These are phyloP conservation scores for Gari tellinella DNA, from an alignment of 2,888 invertebrate genomes.

Conservation along the genomic window DNA sequence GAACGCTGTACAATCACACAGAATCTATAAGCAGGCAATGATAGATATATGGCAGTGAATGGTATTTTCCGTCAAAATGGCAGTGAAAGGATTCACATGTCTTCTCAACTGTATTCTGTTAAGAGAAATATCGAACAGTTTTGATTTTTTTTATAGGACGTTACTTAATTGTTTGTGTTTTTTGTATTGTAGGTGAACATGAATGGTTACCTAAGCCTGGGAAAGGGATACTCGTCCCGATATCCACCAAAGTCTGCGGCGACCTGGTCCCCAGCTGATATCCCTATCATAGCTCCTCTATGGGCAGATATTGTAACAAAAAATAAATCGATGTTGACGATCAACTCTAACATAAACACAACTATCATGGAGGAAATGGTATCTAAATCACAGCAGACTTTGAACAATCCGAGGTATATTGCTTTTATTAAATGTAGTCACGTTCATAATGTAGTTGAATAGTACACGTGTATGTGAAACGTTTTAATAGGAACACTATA, in stretches of 20 bases:
- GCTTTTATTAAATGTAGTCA: not conserved
- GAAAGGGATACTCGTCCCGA: not conserved
- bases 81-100: too few relatives aligned
- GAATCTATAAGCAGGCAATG: too few relatives aligned
- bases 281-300: slow-evolving; percentile 43
- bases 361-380: not conserved
- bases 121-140: too few relatives aligned
- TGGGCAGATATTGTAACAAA: slow-evolving; percentile 48
- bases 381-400: not conserved
- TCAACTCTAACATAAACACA: not conserved
- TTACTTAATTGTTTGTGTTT: too few relatives aligned
- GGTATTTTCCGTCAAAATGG: too few relatives aligned
- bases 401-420: slow-evolving; percentile 11
- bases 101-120: too few relatives aligned
- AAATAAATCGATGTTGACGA: not conserved
- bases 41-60: too few relatives aligned
- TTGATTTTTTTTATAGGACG: too few relatives aligned
- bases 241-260: slow-evolving; percentile 7
- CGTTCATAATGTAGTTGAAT: not conserved
- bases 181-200: slow-evolving; percentile 31
- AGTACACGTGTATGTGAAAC: not conserved
- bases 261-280: not conserved
- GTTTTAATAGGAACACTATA: too few relatives aligned
- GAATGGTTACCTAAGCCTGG: slow-evolving; percentile 45
- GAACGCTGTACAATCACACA: too few relatives aligned